Base-by-base conservation (phyloP, 2,113 vertebrate species). In the Eulemur macaco region DNA sequence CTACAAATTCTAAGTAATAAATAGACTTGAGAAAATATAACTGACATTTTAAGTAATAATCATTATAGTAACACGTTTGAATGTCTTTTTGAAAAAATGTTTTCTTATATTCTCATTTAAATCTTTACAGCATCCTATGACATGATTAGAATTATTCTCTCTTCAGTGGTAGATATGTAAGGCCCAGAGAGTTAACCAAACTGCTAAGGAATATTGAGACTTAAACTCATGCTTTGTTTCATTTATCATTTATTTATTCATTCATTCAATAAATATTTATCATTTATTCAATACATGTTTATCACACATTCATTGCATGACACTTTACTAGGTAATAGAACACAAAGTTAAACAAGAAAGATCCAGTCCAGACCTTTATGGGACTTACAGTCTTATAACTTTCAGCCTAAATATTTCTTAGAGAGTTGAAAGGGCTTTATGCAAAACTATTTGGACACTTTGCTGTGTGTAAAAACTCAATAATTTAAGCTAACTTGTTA, bases 31-130 rank as follows among this genome's bases (percentile, higher is more conserved):
- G 66, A 73, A 92, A 52, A 80, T 85, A 73, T 29, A 81, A 68
- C 52, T 91, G 89, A 74, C 25, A n/a, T 81, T 73, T 84, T 94
- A 96, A 95, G 81, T 91, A 96, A 39, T 92, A 68, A 87, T 80
- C 20, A 86, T 95, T 50, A n/a, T 39, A 93, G 39, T 68, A 69
- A 68, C 12, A 74, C 64, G 17, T 85, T 71, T 89, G 21, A 94
- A 78, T 45, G 42, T 77, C 21, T 12, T 66, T 10, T 45, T 81
- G 23, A 93, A 69, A 86, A 93, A 45, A 68, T 74, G 6, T 21
- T 78, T 66, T 66, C 39, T 73, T 82, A 52, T 63, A 42, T 47
- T 95, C 39, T 54, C 23, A 85, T 69, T 80, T 84, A 89, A 88
- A 58, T 63, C 54, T 86, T 96, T 27, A 56, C 11, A 77, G 56